These are phyloP conservation scores for Hephaestus fuliginosus DNA, from an alignment of 2,797 vertebrate species.

Conservation along the genomic window DNA sequence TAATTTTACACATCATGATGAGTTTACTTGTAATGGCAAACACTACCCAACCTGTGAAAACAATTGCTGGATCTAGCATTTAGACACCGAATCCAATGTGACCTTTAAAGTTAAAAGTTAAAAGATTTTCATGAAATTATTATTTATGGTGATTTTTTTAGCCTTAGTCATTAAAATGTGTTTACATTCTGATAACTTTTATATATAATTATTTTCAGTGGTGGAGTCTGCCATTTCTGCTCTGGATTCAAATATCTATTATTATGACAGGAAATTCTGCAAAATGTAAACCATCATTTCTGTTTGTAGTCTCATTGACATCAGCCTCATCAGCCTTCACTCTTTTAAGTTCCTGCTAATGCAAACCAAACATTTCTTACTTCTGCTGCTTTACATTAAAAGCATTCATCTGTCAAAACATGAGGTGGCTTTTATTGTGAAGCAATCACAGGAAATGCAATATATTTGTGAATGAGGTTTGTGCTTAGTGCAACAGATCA, in stretches of 20 bases:
- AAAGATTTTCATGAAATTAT: no score
- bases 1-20: background rate
- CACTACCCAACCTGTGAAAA: background rate
- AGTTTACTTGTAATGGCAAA: background rate
- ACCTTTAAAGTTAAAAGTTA: background rate
- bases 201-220: background rate
- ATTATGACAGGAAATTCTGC: background rate
- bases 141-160: no score
- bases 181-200: background rate
- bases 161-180: no score
- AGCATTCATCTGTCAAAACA: background rate
- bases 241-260: no score
- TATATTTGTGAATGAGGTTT: no score
- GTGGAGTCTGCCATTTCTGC: background rate
- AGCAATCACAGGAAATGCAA: background rate
- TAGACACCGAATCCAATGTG: background rate
- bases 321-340: no score
- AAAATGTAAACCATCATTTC: background rate
- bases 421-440: background rate
- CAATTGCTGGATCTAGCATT: background rate
- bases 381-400: constrained; percentile 1
- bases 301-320: no score
- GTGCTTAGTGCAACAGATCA: background rate
- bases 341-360: background rate
- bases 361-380: background rate